A percentile compares a stretch with the other conserved stretches of the same genome.
Conservation (phyloP, 35 echinoderm and acorn worm genomes). For the Ptychodera flava region DNA sequence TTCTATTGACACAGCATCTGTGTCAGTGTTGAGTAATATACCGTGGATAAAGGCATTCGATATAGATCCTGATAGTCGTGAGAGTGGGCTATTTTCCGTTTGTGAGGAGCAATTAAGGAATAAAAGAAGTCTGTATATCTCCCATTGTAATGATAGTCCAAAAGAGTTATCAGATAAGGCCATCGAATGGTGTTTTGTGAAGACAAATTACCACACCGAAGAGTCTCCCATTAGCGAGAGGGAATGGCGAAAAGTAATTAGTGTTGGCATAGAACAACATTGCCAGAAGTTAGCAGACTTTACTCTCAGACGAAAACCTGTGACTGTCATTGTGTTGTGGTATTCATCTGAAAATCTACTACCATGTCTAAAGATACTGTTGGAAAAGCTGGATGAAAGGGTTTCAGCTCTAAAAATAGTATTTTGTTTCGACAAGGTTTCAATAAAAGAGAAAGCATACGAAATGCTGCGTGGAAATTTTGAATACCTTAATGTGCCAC, state of each 20-base stretch:
- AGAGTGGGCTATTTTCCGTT: too few species aligned
- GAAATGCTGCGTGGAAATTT: not conserved
- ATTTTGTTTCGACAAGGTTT: conserved; percentile 6
- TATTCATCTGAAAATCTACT: conserved; percentile 11
- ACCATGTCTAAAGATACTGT: not conserved
- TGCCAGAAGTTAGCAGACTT: conserved; percentile 9
- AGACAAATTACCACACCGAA: too few species aligned
- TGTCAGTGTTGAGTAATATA: too few species aligned
- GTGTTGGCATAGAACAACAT: not conserved
- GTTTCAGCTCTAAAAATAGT: not conserved
- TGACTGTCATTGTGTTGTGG: conserved; percentile 34
- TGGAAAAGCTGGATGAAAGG: conserved; percentile 23
- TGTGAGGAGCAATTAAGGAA: too few species aligned
- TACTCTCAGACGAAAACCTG: conserved; percentile 6
- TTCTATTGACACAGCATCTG: too few species aligned
- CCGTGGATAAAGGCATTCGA: too few species aligned
- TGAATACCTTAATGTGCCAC: not conserved
- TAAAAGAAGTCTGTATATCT: too few species aligned
- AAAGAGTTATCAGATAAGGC: too few species aligned
- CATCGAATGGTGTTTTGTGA: too few species aligned
- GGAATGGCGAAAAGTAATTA: conserved; percentile 10
- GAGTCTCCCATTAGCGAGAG: too few species aligned
- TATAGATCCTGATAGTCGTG: too few species aligned
- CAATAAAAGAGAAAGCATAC: not conserved
- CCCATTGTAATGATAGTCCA: too few species aligned